Conservation (phyloP, 2,888 invertebrate genomes). For the Harpagoxenus sublaevis region DNA sequence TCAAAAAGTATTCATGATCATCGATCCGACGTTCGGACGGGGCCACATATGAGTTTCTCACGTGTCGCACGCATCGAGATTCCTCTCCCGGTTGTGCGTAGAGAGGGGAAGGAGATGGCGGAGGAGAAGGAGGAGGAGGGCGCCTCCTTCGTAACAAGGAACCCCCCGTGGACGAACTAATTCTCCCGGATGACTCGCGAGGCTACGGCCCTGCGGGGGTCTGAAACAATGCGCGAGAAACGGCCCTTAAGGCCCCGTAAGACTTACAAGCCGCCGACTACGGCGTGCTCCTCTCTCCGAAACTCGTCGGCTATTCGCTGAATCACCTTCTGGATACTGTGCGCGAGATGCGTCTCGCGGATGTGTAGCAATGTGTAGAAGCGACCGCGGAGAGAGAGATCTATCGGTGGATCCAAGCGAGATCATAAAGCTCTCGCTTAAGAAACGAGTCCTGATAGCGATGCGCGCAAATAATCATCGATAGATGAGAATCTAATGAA, state of each 20-base stretch:
- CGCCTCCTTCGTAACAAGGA: slow-evolving; percentile 83
- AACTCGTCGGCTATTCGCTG: slow-evolving; percentile 77
- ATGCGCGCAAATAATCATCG: slow-evolving; percentile 37
- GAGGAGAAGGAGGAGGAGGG: slow-evolving; percentile 63
- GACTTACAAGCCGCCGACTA: slow-evolving; percentile 69
- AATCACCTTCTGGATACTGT: slow-evolving; percentile 77
- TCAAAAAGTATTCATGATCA: slow-evolving; percentile 31
- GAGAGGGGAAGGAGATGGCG: slow-evolving; percentile 36
- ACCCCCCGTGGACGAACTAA: slow-evolving; percentile 86
- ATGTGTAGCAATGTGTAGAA: slow-evolving; percentile 71
- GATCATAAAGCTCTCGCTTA: slow-evolving; percentile 7
- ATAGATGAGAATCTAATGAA: slow-evolving; percentile 23
- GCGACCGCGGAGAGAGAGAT: slow-evolving; percentile 65
- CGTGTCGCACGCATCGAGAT: slow-evolving; percentile 71
- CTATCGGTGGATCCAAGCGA: slow-evolving; percentile 26
- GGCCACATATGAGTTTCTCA: slow-evolving; percentile 71
- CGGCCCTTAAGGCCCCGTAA: slow-evolving; percentile 73
- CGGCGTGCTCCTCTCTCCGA: slow-evolving; percentile 63
- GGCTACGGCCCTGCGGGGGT: slow-evolving; percentile 83
- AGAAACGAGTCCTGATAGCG: slow-evolving; percentile 11
- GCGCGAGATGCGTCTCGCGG: slow-evolving; percentile 72
- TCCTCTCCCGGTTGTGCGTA: slow-evolving; percentile 35
- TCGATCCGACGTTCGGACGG: slow-evolving; percentile 40
- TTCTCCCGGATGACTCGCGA: slow-evolving; percentile 86
- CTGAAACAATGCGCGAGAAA: slow-evolving; percentile 85